A percentile compares a stretch with the other conserved stretches of the same genome.
These are phyloP conservation scores for Drosophila mayaguana DNA, from an alignment of 2,888 invertebrate species.

Conservation along the genomic window DNA sequence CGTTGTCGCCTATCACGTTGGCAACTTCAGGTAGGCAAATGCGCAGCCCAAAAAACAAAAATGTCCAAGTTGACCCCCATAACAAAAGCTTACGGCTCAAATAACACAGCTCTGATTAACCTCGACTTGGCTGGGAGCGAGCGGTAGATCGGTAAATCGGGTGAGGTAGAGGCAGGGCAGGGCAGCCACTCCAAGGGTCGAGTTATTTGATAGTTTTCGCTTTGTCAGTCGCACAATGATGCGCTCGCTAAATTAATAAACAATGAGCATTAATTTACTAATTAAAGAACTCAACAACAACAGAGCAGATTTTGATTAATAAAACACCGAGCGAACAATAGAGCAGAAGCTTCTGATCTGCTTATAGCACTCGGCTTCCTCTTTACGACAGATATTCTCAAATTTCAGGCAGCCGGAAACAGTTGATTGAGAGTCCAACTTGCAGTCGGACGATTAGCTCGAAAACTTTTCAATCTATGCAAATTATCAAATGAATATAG, in stretches of 20 bases:
- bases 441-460: slow-evolving; percentile 21
- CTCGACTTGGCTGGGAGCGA: slow-evolving; percentile 36
- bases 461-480: background rate
- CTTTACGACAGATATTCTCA: slow-evolving; percentile 53
- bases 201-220: slow-evolving; percentile 62
- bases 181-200: background rate
- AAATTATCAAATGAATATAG: background rate
- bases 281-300: slow-evolving; percentile 80
- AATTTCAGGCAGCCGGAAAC: slow-evolving; percentile 73
- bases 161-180: background rate
- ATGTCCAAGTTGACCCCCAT: background rate
- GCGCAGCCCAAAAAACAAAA: no score
- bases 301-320: slow-evolving; percentile 76
- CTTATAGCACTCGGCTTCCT: slow-evolving; percentile 53
- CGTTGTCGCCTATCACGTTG: slow-evolving; percentile 95
- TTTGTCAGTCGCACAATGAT: slow-evolving; percentile 11
- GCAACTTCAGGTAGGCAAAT: slow-evolving; percentile 88
- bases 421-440: slow-evolving; percentile 41
- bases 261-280: slow-evolving; percentile 85
- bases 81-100: slow-evolving; percentile 48
- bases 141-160: background rate
- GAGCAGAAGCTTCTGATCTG: slow-evolving; percentile 11
- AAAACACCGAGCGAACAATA: slow-evolving; percentile 80
- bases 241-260: slow-evolving; percentile 83
- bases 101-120: slow-evolving; percentile 73